phyloP scores from a whole-genome alignment of 2,113 vertebrate species.

The Gadus chalcogrammus region DNA sequence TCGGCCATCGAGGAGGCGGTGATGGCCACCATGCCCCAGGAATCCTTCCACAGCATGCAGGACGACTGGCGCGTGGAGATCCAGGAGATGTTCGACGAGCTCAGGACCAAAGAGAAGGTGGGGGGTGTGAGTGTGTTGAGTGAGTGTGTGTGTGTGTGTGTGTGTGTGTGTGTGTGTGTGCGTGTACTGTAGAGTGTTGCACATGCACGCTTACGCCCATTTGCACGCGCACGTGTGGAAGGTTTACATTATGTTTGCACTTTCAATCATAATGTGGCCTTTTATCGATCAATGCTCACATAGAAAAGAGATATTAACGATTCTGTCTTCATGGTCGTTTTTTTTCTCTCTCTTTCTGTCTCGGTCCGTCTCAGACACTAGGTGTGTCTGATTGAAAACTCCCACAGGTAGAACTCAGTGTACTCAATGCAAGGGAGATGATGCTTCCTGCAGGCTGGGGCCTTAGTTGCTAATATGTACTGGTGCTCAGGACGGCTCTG shows the following conservation, averaged over 20 bases:
- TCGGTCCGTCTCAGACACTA: too few relatives aligned
- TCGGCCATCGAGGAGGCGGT: conserved; percentile 88
- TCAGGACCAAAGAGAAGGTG: conserved; percentile 96
- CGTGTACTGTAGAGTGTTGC: too few relatives aligned
- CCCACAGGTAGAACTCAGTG: conserved; percentile 1
- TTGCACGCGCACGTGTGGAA: background rate
- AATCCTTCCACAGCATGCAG: conserved; percentile 98
- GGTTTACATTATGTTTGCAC: background rate
- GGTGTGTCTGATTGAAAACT: too few relatives aligned
- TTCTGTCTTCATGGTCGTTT: too few relatives aligned
- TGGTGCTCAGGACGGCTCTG: conserved; percentile 14
- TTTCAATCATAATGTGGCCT: background rate
- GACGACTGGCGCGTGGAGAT: conserved; percentile 98
- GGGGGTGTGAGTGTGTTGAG: too few relatives aligned
- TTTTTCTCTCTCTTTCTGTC: too few relatives aligned
- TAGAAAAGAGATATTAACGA: too few relatives aligned
- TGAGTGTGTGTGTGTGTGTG: too few relatives aligned
- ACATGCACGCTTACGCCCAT: background rate
- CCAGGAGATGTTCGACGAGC: conserved; percentile 94
- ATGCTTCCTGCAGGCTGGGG: background rate
- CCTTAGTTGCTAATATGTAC: background rate
- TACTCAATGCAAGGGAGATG: background rate
- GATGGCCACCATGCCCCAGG: conserved; percentile 93
- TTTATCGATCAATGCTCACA: too few relatives aligned
- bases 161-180: too few relatives aligned